Percentiles rank a stretch among this genome's conserved stretches.
Evolutionary conservation across 1,140 invertebrate genomes (phyloP).

Genomic region (Plectrocnemia conspersa): DNA sequence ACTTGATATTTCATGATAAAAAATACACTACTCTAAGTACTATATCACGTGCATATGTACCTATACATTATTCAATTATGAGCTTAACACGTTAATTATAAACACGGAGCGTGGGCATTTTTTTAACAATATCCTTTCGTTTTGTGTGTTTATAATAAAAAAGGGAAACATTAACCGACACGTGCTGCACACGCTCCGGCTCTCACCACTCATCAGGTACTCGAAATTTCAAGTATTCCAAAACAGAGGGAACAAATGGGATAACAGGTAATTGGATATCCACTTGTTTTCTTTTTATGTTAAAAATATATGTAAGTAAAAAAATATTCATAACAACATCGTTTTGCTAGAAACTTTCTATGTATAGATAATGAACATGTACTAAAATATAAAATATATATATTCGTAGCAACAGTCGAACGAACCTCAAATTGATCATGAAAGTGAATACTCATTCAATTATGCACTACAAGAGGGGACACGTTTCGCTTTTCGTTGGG

Average conservation of each 20-base stretch:
- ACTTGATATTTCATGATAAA: too few species aligned
- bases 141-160: conserved; percentile 3
- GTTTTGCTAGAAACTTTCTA: too few species aligned
- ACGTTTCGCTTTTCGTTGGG: conserved; percentile 1
- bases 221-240: not conserved
- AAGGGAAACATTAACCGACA: not conserved
- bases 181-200: conserved; percentile 3
- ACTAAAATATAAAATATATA: too few species aligned
- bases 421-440: conserved; percentile 12
- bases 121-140: conserved; percentile 2
- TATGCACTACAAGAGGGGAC: not conserved
- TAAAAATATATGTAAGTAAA: too few species aligned
- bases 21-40: too few species aligned
- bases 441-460: conserved; percentile 17
- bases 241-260: not conserved
- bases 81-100: conserved; percentile 1
- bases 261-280: conserved; percentile 17
- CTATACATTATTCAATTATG: not conserved
- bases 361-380: too few species aligned
- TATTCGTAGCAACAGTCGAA: not conserved
- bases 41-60: not conserved
- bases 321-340: too few species aligned
- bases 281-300: conserved; percentile 1
- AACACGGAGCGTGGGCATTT: not conserved
- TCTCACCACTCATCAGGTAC: conserved; percentile 8